phyloP scores from a whole-genome alignment of 1,140 invertebrate species.

The Notospermus geniculatus region DNA sequence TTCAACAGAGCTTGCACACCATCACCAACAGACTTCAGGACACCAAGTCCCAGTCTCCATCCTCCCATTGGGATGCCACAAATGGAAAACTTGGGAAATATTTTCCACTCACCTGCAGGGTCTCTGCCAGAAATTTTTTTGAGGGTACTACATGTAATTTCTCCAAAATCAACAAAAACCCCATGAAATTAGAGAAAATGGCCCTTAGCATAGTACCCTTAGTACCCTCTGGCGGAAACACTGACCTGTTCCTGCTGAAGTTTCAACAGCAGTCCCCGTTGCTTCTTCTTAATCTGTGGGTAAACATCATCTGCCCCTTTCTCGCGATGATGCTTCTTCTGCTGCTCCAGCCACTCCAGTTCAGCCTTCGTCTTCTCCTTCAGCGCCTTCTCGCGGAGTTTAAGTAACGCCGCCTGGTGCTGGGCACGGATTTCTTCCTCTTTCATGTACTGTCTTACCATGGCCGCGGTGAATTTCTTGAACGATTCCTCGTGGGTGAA shows the following conservation, averaged over 20 bases:
- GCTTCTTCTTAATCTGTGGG: conserved; percentile 61
- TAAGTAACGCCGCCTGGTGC: conserved; percentile 59
- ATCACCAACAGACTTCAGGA: no score
- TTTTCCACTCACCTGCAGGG: no score
- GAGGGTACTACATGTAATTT: no score
- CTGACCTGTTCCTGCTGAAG: conserved; percentile 36
- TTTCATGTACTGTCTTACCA: conserved; percentile 54
- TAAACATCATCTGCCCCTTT: conserved; percentile 58
- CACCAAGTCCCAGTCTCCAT: no score
- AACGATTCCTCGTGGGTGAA: conserved; percentile 49
- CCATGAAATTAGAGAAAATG: no score
- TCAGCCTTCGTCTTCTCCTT: conserved; percentile 63
- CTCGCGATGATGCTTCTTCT: conserved; percentile 55
- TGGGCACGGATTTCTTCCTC: conserved; percentile 53
- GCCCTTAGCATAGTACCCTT: no score
- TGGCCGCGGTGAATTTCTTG: conserved; percentile 50
- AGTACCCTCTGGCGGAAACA: no score
- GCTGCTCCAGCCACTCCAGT: conserved; percentile 59
- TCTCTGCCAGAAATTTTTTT: no score
- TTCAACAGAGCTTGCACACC: no score
- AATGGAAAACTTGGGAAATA: no score
- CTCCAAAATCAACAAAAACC: no score
- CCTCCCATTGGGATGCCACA: no score
- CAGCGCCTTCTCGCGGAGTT: conserved; percentile 61
- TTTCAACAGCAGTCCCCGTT: conserved; percentile 55